These are phyloP conservation scores for Helobdella robusta DNA, from an alignment of 2,888 invertebrate species.

Conservation along the genomic window DNA sequence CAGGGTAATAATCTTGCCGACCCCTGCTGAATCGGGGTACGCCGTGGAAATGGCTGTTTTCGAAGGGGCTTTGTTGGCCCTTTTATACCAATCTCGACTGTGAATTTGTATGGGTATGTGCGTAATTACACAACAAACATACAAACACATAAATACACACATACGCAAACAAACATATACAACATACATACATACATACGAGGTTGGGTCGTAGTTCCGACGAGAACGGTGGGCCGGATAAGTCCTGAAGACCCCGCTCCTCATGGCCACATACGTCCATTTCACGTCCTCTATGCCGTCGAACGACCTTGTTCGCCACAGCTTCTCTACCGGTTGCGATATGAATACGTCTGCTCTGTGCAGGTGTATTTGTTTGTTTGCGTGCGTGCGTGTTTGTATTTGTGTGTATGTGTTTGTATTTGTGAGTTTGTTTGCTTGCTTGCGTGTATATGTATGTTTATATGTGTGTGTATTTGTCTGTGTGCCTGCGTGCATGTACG, in stretches of 20 bases:
- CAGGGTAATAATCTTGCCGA: constrained; percentile 50
- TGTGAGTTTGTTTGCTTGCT: no score
- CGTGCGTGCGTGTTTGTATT: no score
- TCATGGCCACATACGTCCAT: constrained; percentile 50
- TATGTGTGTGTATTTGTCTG: not conserved
- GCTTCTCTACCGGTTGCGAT: constrained; percentile 48
- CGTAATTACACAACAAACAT: no score
- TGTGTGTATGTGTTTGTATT: no score
- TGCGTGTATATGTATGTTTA: not conserved
- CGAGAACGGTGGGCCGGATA: constrained; percentile 50
- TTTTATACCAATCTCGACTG: constrained; percentile 49
- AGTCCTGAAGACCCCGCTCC: constrained; percentile 51
- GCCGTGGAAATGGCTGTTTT: constrained; percentile 50
- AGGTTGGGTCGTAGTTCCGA: constrained; percentile 48
- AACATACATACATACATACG: constrained; percentile 37
- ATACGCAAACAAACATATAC: not conserved
- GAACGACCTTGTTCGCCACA: constrained; percentile 46
- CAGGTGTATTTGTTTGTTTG: not conserved
- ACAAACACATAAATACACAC: no score
- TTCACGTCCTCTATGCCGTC: constrained; percentile 49
- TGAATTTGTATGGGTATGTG: not conserved
- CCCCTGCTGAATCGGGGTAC: constrained; percentile 51
- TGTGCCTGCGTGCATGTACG: constrained; percentile 1
- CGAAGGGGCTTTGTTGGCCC: constrained; percentile 46
- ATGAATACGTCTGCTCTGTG: constrained; percentile 49